These are phyloP conservation scores for Cecidostiba fungosa DNA, from an alignment of 2,888 invertebrate genomes.

Conservation along the genomic window DNA sequence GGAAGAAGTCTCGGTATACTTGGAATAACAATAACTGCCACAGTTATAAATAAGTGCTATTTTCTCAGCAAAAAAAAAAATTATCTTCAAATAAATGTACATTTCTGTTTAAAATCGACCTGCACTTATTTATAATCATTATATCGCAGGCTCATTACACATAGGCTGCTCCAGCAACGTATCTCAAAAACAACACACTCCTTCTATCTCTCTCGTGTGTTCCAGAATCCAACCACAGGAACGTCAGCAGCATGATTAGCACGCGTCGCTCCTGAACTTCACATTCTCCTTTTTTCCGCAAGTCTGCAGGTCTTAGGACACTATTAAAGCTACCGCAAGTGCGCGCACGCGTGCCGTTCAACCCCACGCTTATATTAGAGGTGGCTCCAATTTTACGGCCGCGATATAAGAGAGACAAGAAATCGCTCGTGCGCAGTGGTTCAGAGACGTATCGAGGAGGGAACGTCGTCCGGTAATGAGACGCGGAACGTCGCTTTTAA, in stretches of 20 bases:
- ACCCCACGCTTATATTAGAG: not conserved
- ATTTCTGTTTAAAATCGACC: too few species aligned
- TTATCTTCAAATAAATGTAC: too few species aligned
- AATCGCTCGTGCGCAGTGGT: not conserved
- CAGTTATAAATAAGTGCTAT: too few species aligned
- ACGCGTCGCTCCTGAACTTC: not conserved
- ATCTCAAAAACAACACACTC: not conserved
- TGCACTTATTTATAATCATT: too few species aligned
- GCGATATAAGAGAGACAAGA: not conserved
- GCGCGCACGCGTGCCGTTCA: not conserved
- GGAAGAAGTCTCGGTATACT: not conserved
- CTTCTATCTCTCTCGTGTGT: not conserved
- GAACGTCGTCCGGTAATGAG: constrained; percentile 19
- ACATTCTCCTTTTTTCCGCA: not conserved
- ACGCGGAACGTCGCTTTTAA: constrained; percentile 22
- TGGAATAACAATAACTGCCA: not conserved
- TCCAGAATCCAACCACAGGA: not conserved
- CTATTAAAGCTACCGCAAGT: not conserved
- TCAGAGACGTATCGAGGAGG: not conserved
- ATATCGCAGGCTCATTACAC: not conserved
- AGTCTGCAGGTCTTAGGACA: not conserved
- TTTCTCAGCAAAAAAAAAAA: not conserved
- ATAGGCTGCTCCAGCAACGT: not conserved
- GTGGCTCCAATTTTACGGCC: not conserved
- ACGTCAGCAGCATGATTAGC: not conserved